phyloP scores from a whole-genome alignment of 2,888 invertebrate species.

The Plagodis pulveraria region DNA sequence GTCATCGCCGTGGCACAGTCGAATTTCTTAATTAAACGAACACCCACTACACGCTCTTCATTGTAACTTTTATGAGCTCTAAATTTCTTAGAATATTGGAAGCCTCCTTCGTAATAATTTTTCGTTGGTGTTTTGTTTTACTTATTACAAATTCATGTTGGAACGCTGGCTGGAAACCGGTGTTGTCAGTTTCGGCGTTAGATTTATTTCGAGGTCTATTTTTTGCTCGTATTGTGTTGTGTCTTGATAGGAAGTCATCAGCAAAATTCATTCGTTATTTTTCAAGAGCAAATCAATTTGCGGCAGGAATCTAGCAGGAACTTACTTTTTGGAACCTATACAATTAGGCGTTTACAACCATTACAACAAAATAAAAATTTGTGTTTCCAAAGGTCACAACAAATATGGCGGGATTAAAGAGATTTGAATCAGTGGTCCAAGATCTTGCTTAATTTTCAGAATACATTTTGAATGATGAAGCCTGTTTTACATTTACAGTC shows the following conservation, averaged over 20 bases:
- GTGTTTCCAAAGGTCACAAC: conserved; percentile 38
- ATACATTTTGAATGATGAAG: conserved; percentile 42
- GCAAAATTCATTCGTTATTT: conserved; percentile 37
- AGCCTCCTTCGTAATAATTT: conserved; percentile 5
- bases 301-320: conserved; percentile 44
- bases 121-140: neutral
- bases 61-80: neutral
- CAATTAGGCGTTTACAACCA: conserved; percentile 31
- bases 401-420: conserved; percentile 40
- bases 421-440: conserved; percentile 39
- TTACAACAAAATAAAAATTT: conserved; percentile 3
- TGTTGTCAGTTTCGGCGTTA: conserved; percentile 24
- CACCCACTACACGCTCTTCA: conserved; percentile 7
- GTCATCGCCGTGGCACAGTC: conserved; percentile 56
- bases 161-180: conserved; percentile 37
- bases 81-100: neutral
- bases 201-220: conserved; percentile 34
- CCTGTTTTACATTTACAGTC: conserved; percentile 42
- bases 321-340: conserved; percentile 19
- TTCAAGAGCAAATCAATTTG: conserved; percentile 58
- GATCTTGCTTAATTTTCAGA: conserved; percentile 51
- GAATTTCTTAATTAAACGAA: conserved; percentile 38
- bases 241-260: conserved; percentile 47
- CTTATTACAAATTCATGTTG: conserved; percentile 11
- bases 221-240: conserved; percentile 43